Evolutionary conservation across 2,797 vertebrate species (phyloP).

Genomic region (Manis crassicaudata): DNA sequence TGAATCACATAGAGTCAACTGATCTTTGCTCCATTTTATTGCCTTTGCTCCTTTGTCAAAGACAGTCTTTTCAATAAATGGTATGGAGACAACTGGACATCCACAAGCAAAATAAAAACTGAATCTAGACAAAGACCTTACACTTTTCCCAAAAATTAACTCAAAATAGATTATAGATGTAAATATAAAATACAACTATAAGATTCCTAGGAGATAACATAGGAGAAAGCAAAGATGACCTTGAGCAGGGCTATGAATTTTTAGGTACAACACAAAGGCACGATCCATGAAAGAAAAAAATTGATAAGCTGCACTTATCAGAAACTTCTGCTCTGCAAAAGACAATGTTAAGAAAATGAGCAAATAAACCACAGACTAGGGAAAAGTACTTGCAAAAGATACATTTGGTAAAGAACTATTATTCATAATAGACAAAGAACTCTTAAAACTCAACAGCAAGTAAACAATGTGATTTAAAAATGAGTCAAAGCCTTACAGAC

Average conservation of each 20-base stretch:
- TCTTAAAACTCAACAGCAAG: not conserved
- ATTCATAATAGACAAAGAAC: not conserved
- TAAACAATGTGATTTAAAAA: not conserved
- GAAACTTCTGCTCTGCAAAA: not conserved
- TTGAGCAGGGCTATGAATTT: not conserved
- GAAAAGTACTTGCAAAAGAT: not conserved
- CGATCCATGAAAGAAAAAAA: not conserved
- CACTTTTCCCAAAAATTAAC: not conserved
- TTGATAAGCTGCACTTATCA: not conserved
- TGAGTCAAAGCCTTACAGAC: not conserved
- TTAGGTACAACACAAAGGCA: not conserved
- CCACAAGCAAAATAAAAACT: not conserved
- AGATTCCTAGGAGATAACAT: not conserved
- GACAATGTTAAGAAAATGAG: not conserved
- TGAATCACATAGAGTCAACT: not conserved
- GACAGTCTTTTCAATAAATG: not conserved
- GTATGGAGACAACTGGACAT: not conserved
- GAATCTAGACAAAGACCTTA: not conserved
- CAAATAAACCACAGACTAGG: not conserved
- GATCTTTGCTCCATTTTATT: not conserved
- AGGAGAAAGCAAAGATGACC: not conserved
- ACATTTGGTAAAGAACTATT: not conserved
- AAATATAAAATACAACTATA: not conserved
- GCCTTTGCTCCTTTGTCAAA: not conserved
- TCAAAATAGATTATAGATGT: not conserved